These are phyloP conservation scores for Corynorhinus townsendii DNA, from an alignment of 2,113 vertebrate species.

Conservation along the genomic window DNA sequence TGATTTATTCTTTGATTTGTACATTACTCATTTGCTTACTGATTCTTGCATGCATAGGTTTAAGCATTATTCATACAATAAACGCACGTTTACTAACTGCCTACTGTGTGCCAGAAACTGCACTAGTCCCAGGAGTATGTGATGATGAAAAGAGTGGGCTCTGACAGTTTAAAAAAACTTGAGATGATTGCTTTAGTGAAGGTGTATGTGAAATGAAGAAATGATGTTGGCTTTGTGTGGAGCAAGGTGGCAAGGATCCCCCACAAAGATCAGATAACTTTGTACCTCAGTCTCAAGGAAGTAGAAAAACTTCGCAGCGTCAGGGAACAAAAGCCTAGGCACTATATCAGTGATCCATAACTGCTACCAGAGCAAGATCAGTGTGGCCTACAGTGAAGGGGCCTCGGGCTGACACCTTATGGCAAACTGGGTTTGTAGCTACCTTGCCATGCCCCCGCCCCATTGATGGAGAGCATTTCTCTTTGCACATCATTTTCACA, in stretches of 20 bases:
- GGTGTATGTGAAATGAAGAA: background rate
- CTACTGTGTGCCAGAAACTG: background rate
- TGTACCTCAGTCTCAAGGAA: background rate
- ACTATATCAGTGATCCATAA: background rate
- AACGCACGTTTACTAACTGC: background rate
- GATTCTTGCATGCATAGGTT: background rate
- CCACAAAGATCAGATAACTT: background rate
- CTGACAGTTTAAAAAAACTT: background rate
- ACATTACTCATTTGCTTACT: background rate
- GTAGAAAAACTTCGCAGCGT: background rate
- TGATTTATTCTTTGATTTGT: background rate
- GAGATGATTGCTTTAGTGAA: background rate
- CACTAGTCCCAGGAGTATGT: background rate
- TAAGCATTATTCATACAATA: background rate
- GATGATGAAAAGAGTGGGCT: background rate
- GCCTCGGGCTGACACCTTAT: too few relatives aligned
- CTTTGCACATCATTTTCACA: background rate
- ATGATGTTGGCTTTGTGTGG: background rate
- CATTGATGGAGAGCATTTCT: background rate
- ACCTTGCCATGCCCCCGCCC: background rate
- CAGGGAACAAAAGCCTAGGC: background rate
- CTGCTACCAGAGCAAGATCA: too few relatives aligned
- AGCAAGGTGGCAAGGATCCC: too few relatives aligned
- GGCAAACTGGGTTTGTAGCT: background rate
- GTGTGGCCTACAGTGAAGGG: rapidly evolving